phyloP scores from a whole-genome alignment of 2,113 vertebrate genomes.

The Stictonetta naevosa region DNA sequence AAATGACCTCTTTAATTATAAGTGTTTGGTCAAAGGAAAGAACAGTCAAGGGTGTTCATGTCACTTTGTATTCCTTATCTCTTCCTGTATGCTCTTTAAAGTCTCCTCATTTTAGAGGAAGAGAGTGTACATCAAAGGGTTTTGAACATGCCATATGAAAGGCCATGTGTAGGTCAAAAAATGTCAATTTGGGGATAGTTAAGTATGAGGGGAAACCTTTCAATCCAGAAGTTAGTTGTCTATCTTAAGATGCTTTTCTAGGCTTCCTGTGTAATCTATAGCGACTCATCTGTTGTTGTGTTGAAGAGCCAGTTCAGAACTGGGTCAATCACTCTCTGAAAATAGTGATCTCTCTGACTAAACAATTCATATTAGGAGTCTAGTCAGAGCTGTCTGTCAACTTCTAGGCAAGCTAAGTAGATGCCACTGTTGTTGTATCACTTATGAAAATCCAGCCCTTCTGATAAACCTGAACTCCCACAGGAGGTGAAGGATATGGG shows the following conservation, averaged over 20 bases:
- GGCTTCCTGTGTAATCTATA: not conserved
- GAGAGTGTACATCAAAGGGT: not conserved
- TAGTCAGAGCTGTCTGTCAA: not conserved
- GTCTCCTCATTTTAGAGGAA: not conserved
- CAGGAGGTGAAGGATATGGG: not conserved
- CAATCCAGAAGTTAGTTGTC: not conserved
- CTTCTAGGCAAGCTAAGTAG: not conserved
- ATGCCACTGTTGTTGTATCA: not conserved
- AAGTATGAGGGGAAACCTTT: not conserved
- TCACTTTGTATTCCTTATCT: conserved; percentile 56
- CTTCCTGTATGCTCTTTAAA: conserved; percentile 51
- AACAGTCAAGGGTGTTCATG: conserved; percentile 32
- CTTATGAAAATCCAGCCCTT: not conserved
- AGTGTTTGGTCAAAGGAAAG: conserved; percentile 10
- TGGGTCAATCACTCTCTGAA: not conserved
- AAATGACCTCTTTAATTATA: not conserved
- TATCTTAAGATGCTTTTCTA: not conserved
- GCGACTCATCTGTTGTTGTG: not conserved
- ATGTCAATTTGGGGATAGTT: not conserved
- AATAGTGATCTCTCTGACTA: not conserved
- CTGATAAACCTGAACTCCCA: not conserved
- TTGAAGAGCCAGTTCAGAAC: not conserved
- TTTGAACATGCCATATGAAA: not conserved
- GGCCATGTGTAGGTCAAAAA: conserved; percentile 5
- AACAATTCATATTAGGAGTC: not conserved